These are phyloP conservation scores for Lysandra coridon DNA, from an alignment of 2,888 invertebrate species.

Conservation along the genomic window DNA sequence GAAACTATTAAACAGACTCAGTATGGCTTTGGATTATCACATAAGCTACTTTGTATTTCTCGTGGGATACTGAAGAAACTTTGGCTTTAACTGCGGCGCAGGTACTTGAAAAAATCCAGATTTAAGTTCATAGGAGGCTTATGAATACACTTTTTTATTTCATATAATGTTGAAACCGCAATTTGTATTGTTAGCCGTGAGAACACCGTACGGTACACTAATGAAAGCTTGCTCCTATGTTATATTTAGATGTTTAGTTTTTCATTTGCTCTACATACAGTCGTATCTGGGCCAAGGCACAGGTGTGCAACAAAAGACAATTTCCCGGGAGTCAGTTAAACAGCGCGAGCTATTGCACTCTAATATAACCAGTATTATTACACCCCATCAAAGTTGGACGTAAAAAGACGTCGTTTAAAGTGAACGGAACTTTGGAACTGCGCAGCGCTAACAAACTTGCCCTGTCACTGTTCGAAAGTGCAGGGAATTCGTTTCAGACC, in stretches of 20 bases:
- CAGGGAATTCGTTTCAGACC: constrained; percentile 39
- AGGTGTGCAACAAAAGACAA: constrained; percentile 29
- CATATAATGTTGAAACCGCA: background rate
- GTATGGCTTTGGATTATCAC: too few species aligned
- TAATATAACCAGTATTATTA: constrained; percentile 34
- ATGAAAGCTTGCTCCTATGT: constrained; percentile 11
- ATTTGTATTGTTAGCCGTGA: constrained; percentile 17
- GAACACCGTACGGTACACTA: background rate
- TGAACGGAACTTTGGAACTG: constrained; percentile 40
- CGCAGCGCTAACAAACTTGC: constrained; percentile 41
- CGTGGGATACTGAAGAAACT: too few species aligned
- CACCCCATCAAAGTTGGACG: constrained; percentile 37
- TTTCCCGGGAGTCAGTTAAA: constrained; percentile 17
- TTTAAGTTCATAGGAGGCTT: background rate
- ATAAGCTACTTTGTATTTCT: too few species aligned
- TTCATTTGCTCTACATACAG: constrained; percentile 17
- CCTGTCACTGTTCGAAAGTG: constrained; percentile 40
- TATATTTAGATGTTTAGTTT: constrained; percentile 25
- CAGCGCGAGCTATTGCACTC: constrained; percentile 29
- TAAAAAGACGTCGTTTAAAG: constrained; percentile 40
- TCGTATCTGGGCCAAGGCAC: constrained; percentile 21
- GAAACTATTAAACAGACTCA: too few species aligned
- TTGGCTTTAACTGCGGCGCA: too few species aligned
- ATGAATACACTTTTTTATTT: background rate
- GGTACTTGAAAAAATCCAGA: too few species aligned